Base-by-base conservation (phyloP, 2,113 vertebrate genomes). In the Heterocephalus glaber region DNA sequence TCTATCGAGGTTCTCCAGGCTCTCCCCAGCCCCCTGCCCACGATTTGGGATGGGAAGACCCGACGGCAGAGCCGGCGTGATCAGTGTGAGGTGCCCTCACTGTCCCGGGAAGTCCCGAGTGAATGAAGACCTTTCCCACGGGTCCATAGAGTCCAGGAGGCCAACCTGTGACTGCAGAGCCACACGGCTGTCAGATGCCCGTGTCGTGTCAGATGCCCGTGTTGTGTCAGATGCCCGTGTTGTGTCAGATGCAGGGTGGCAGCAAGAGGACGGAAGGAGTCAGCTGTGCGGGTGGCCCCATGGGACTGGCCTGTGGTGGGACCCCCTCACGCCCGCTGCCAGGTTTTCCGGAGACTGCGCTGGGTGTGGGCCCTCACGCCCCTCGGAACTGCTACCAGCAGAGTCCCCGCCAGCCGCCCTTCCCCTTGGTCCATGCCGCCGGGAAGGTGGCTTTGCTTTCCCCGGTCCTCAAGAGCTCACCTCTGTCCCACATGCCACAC, bases 391-490 rank as follows among this genome's bases (percentile, higher is more conserved):
- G 38, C 24, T n/a, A 19, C 14, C 9, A 17, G 72, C 35, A 17
- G 22, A 6, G 33, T 38, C 56, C 68, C 63, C 66, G 41, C n/a
- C 38, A 2, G n/a, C n/a, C n/a, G n/a, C n/a, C 47, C 33, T 26
- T 5, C 33, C n/a, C 5, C 30, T 22, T 41, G 20, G 7, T 9
- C 7, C 1, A 0, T 14, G 44, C 35, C 47, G n/a, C n/a, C n/a
- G n/a, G n/a, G 44, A 16, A 22, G n/a, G 58, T 1, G 26, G 52
- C 44, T 66, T 66, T 28, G 4, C 28, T 61, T 13, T n/a, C 16
- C 56, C 33, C 5, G 6, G 6, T 30, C 52, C 66, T 77, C 61
- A 38, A 52, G 60, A 7, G 72, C 63, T 88, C 70, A 61, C 54
- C 86, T 77, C n/a, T 44, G 35, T 58, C 54, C 4, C 33, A 24